Percentiles rank a stretch among this genome's conserved stretches.
Evolutionary conservation across 2,797 vertebrate genomes (phyloP).

Genomic region (Melanotaenia maccullochi): DNA sequence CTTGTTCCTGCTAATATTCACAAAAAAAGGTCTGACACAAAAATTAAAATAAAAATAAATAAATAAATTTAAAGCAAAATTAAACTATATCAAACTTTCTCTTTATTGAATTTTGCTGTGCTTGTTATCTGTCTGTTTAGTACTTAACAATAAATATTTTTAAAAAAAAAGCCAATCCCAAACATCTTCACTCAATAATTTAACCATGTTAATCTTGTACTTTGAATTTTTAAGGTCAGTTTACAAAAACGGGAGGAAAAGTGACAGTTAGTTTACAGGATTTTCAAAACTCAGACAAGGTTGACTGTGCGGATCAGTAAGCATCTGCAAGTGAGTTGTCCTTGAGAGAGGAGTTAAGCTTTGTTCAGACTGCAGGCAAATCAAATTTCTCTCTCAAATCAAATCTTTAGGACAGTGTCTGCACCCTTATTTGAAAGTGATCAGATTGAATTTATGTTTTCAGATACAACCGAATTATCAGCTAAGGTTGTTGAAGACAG

Average conservation of each 20-base stretch:
- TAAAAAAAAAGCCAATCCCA: neutral
- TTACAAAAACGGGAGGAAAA: constrained; percentile 31
- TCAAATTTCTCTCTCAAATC: constrained; percentile 6
- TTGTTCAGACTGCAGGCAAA: constrained; percentile 17
- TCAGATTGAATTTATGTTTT: neutral
- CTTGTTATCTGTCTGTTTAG: neutral
- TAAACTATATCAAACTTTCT: neutral
- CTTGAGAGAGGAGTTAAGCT: constrained; percentile 33
- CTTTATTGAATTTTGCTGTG: neutral
- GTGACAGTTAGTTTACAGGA: constrained; percentile 15
- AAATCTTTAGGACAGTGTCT: neutral
- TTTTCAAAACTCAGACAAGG: constrained; percentile 23
- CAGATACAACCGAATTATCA: neutral
- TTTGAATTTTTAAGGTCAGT: constrained; percentile 14
- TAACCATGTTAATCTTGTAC: neutral
- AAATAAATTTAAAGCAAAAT: neutral
- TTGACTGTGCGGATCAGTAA: constrained; percentile 12
- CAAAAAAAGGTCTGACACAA: neutral
- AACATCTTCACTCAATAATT: neutral
- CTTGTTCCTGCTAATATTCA: neutral
- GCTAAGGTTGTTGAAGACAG: neutral
- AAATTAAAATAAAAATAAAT: too few relatives aligned
- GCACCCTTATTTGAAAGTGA: constrained; percentile 2
- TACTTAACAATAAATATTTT: neutral
- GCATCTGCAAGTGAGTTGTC: constrained; percentile 12